phyloP scores from a whole-genome alignment of 2,888 invertebrate species.

The Vannuccia rotundouncinata region DNA sequence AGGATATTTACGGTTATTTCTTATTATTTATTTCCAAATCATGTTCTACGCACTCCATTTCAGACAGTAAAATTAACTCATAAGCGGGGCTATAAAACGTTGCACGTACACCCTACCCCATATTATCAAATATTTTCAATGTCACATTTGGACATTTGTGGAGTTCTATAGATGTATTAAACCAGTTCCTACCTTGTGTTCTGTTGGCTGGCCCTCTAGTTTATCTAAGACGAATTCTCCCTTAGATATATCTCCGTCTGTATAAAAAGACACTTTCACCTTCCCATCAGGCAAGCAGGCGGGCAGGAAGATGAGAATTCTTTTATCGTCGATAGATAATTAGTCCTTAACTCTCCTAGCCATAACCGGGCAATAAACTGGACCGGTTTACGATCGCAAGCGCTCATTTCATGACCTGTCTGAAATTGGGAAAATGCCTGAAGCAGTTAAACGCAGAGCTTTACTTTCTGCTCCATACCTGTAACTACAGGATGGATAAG shows the following conservation, averaged over 20 bases:
- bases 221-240: neutral
- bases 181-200: neutral
- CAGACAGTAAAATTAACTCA: no score
- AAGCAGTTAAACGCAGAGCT: neutral
- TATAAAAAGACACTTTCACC: neutral
- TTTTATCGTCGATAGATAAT: neutral
- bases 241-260: constrained; percentile 38
- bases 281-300: neutral
- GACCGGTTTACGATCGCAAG: constrained; percentile 16
- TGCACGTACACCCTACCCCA: neutral
- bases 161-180: neutral
- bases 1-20: no score
- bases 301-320: neutral
- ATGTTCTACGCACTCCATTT: no score
- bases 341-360: constrained; percentile 10
- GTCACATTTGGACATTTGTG: neutral
- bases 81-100: neutral
- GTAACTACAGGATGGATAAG: no score
- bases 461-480: no score
- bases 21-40: no score
- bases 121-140: neutral
- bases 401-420: constrained; percentile 9
- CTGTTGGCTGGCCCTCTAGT: neutral
- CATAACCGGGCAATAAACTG: constrained; percentile 5
- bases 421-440: neutral